Evolutionary conservation across 2,797 vertebrate genomes (phyloP), one percentile per base, ranked within the genome.

Genomic region (Syngnathus acus): DNA sequence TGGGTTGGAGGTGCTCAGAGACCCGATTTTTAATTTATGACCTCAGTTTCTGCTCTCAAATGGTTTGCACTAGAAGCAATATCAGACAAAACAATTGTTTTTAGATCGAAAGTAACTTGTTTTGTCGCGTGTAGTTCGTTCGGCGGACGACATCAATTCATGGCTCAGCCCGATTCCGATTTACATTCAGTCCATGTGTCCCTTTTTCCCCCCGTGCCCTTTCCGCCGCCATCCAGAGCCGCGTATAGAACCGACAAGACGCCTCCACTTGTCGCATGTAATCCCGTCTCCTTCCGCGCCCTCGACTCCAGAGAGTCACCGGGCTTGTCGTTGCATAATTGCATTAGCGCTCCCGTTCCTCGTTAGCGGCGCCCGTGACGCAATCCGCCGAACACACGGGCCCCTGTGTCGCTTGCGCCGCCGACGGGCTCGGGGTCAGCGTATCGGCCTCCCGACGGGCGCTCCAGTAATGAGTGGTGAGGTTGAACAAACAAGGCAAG

Each of bases 401-500:
- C 6, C 64, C 6, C 76, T 84, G 77, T 86, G 82, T 87, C 85
- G 80, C 82, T 74, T 74, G 69, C 82, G 66, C 68, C 78, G 72
- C 82, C 80, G 72, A 65, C 74, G 79, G 70, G 10, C 57, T 74
- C 86, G 80, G 82, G 82, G 50, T 84, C 78, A 83, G 72, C 7
- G 57, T 82, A 78, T 84, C 85, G 84, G 81, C 85, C 82, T 74
- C 71, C 47, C 72, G 43, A 67, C 61, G 72, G 82, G 86, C 84
- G 82, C 82, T 79, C 84, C 45, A 68, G 84, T 88, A 89, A 90
- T 88, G 87, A 89, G 75, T 80, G 79, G 77, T 74, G 77, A 82
- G 85, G 81, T 83, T 87, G 87, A 83, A 84, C 81, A 87, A 86
- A 88, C 84, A 84, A 67, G 65, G 62, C 73, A 67, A 32, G 79